A percentile compares a stretch with the other conserved stretches of the same genome.
phyloP scores from a whole-genome alignment of 2,113 vertebrate species.

The Sterna hirundo region DNA sequence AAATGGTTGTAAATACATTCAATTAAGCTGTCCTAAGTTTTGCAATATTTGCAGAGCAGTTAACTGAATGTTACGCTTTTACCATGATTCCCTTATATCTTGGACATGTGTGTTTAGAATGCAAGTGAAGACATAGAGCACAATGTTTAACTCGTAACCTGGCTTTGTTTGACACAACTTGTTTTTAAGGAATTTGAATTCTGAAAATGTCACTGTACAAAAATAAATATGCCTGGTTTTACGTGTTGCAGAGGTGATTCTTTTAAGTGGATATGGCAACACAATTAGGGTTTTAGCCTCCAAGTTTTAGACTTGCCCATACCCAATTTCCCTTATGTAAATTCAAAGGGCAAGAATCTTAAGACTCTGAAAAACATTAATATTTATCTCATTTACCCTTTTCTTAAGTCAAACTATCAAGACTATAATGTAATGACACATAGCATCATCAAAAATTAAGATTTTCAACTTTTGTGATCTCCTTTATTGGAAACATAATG shows the following conservation, averaged over 20 bases:
- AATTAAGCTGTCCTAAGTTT: conserved; percentile 43
- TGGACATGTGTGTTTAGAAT: not conserved
- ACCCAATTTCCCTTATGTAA: not conserved
- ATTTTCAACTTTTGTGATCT: not conserved
- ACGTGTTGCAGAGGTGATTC: conserved; percentile 21
- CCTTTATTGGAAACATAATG: not conserved
- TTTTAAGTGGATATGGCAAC: not conserved
- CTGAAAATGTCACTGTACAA: conserved; percentile 45
- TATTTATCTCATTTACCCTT: not conserved
- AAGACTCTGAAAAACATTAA: not conserved
- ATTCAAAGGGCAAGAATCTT: not conserved
- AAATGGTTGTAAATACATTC: conserved; percentile 32
- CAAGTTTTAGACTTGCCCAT: not conserved
- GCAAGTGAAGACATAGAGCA: conserved; percentile 34
- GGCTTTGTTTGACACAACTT: conserved; percentile 12
- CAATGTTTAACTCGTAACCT: conserved; percentile 7
- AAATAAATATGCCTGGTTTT: conserved; percentile 55
- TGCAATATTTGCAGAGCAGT: conserved; percentile 64
- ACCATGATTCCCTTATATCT: not conserved
- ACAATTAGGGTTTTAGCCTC: not conserved
- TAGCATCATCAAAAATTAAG: not conserved
- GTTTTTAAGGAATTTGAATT: conserved; percentile 36
- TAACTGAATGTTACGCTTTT: conserved; percentile 31
- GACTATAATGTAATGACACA: not conserved
- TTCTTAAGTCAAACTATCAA: not conserved